Percentiles rank a stretch among this genome's conserved stretches.
Conservation (phyloP, 2,113 vertebrate species). For the Mormyrus lacerda region DNA sequence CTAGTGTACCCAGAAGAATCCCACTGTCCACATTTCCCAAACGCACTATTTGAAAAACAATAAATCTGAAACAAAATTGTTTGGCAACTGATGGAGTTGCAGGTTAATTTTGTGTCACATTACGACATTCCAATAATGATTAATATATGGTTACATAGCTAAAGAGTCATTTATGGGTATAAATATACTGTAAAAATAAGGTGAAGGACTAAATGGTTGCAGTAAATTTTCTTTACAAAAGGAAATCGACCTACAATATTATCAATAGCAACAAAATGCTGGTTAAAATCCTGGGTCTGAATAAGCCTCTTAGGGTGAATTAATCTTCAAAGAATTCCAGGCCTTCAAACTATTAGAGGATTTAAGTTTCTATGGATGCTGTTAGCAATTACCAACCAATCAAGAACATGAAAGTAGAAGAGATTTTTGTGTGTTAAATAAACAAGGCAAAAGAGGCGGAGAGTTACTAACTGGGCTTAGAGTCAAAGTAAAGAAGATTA, state of each 20-base stretch:
- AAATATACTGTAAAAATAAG: background rate
- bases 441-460: background rate
- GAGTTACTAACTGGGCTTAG: conserved; percentile 11
- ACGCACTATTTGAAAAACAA: background rate
- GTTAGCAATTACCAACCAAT: conserved; percentile 17
- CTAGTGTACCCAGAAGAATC: background rate
- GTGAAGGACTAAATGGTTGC: background rate
- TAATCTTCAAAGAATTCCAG: conserved; percentile 29
- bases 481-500: background rate
- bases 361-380: conserved; percentile 23
- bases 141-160: background rate
- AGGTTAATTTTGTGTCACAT: background rate
- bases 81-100: background rate
- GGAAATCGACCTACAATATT: background rate
- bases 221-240: background rate
- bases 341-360: conserved; percentile 19
- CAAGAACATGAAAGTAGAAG: conserved; percentile 12
- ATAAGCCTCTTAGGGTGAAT: conserved; percentile 22
- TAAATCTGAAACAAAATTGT: background rate
- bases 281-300: conserved; percentile 23
- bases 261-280: conserved; percentile 6
- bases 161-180: background rate
- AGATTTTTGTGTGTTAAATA: conserved; percentile 11
- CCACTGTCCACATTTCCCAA: background rate
- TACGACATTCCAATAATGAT: background rate